Base-by-base conservation (phyloP, 2,888 invertebrate species). In the Anticlea derivata region DNA sequence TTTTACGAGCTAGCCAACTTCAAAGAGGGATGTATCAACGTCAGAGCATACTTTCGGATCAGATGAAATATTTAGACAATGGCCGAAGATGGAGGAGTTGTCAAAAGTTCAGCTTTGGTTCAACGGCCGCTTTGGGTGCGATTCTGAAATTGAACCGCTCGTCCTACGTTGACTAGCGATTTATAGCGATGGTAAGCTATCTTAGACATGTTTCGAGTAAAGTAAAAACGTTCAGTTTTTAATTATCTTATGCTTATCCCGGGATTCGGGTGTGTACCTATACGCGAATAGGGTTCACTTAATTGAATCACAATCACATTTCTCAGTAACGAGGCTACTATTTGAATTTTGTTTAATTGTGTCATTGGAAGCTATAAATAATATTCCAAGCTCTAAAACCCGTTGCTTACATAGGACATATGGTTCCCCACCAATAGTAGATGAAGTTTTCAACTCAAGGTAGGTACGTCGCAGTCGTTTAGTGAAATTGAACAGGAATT, bases 61-160 rank as follows among this genome's bases (percentile, higher is more conserved):
- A 55, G 52, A 58, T 65, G 62, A 66, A 67, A 64, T 67, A 67
- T 69, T 64, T 58, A 62, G 55, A 61, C 60, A 55, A 60, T 63
- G 58, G 54, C 53, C 50, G 56, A 58, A 66, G 67, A 67, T 62
- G 60, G 61, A 67, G 55, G 52, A 50, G 55, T 56, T 50, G 61
- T 66, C 63, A 55, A 50, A 62, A 66, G 58, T 66, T 63, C 50
- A 43, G 38, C 46, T 31, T 11, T 17, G 27, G 35, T 51, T 41
- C 39, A 57, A 51, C 49, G 43, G 40, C 55, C 44, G 55, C 39
- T 57, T 56, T 55, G 49, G 49, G 41, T 38, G 51, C 43, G 39
- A 55, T 63, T 58, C 58, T 5, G 33, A 46, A 57, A 57, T 51
- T 47, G 50, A 29, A 44, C n/a, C 12, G 17, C 26, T n/a, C 39